Conservation (phyloP, 1,140 invertebrate species). For the Rhopalosiphum maidis region DNA sequence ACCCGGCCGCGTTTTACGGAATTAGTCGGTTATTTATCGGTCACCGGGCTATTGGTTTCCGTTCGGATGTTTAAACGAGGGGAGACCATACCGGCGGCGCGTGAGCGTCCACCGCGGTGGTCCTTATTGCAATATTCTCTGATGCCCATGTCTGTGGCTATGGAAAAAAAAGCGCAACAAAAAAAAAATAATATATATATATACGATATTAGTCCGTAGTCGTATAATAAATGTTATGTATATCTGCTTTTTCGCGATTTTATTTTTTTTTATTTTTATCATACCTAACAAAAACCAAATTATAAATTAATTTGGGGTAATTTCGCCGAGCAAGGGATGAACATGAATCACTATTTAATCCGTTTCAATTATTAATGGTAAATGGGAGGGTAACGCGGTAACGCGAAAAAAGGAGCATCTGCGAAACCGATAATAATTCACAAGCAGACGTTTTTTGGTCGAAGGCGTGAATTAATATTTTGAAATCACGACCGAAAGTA, state of each 20-base stretch:
- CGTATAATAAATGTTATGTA: conserved; percentile 6
- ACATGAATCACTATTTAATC: conserved; percentile 49
- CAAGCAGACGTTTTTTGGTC: conserved; percentile 1
- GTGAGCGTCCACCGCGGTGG: background rate
- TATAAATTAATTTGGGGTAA: conserved; percentile 42
- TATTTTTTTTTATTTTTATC: conserved; percentile 18
- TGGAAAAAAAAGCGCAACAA: background rate
- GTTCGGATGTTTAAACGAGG: conserved; percentile 30
- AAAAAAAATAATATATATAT: conserved; percentile 10
- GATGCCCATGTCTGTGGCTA: background rate
- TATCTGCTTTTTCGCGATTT: background rate
- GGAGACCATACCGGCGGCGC: background rate
- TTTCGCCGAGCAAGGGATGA: background rate
- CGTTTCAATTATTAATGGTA: conserved; percentile 44
- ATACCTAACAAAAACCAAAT: conserved; percentile 34
- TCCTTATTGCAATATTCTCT: conserved; percentile 21
- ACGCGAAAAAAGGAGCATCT: conserved; percentile 43
- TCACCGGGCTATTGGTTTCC: conserved; percentile 52
- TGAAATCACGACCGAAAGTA: background rate
- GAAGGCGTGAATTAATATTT: conserved; percentile 25
- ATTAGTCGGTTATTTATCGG: conserved; percentile 56
- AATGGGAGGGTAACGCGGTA: conserved; percentile 30
- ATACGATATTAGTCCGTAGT: background rate
- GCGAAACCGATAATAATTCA: conserved; percentile 43
- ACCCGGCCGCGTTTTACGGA: conserved; percentile 44